phyloP scores from a whole-genome alignment of 2,888 invertebrate species.

The Enchytraeus crypticus region DNA sequence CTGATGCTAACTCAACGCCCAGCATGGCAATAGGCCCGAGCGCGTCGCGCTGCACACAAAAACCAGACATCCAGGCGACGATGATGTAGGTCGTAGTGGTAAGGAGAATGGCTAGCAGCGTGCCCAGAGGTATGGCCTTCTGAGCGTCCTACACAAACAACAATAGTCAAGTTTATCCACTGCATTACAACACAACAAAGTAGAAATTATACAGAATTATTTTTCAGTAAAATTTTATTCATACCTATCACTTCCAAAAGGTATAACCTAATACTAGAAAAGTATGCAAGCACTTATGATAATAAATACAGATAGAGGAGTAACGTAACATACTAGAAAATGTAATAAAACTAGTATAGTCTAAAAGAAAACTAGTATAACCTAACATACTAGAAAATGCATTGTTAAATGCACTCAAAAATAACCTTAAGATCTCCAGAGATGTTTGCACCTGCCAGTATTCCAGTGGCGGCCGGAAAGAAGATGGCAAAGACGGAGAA shows the following conservation, averaged over 20 bases:
- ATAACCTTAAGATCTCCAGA: conserved; percentile 87
- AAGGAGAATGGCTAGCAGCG: conserved; percentile 72
- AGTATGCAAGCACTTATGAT: no score
- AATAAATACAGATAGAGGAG: no score
- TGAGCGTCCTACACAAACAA: conserved; percentile 64
- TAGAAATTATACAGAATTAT: not conserved
- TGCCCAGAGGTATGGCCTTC: conserved; percentile 84
- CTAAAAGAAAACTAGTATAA: no score
- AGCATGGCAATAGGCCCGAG: conserved; percentile 33
- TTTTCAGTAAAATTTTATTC: not conserved
- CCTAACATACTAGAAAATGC: no score
- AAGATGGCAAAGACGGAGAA: conserved; percentile 92
- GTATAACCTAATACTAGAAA: no score
- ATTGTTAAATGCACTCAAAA: no score
- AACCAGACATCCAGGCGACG: conserved; percentile 71
- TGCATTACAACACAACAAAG: no score
- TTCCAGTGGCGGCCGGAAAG: conserved; percentile 94
- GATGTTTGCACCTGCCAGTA: conserved; percentile 67
- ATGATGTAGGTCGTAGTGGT: conserved; percentile 77
- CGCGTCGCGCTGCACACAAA: conserved; percentile 60
- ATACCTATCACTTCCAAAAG: no score
- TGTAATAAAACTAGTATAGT: no score
- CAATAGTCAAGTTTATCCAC: not conserved
- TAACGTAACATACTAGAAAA: no score
- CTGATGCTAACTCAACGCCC: conserved; percentile 49